Evolutionary conservation across 2,888 invertebrate species (phyloP), one percentile per base, ranked within the genome.

Genomic region (Mystacides longicornis): DNA sequence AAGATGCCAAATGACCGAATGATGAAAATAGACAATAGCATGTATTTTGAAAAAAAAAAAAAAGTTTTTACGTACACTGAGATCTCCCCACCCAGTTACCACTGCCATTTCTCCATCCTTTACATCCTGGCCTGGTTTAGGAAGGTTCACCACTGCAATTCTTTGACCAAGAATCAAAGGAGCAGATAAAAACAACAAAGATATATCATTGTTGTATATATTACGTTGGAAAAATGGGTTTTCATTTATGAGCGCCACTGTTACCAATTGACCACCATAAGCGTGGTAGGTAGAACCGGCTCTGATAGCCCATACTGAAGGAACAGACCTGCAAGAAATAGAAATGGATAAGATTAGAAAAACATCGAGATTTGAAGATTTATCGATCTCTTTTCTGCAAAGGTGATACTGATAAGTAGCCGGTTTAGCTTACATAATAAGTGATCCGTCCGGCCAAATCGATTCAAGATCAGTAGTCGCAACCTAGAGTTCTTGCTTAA

Each of bases 61-160:
- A n/a, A n/a, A n/a, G n/a, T n/a, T n/a, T n/a, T n/a, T n/a, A n/a
- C n/a, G 27, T 49, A 49, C 49, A 4, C 19, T 14, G 2, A 20
- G 69, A 4, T 65, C 64, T 21, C 77, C 77, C 65, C 67, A 77
- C 56, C 77, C 77, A 43, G 76, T 70, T 1, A 77, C 74, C 3
- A 74, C n/a, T 3, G 76, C 75, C 62, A 67, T 66, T 18, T 68
- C 64, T 2, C 73, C 74, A 56, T 56, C 64, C 31, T 68, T 63
- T 9, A 76, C 57, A 11, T 58, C 53, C 7, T 66, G 63, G 56
- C 64, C 60, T 33, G 63, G 46, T 1, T 65, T 59, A 9, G 75
- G 71, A 48, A 72, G 62, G 1, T 62, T 23, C 16, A 75, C 63
- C 2, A 71, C 62, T 20, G 60, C 63, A 1, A 73, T 65, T 23